Percentiles rank a stretch among this genome's conserved stretches.
phyloP scores from a whole-genome alignment of 2,888 invertebrate genomes.

The Syrphus vitripennis region DNA sequence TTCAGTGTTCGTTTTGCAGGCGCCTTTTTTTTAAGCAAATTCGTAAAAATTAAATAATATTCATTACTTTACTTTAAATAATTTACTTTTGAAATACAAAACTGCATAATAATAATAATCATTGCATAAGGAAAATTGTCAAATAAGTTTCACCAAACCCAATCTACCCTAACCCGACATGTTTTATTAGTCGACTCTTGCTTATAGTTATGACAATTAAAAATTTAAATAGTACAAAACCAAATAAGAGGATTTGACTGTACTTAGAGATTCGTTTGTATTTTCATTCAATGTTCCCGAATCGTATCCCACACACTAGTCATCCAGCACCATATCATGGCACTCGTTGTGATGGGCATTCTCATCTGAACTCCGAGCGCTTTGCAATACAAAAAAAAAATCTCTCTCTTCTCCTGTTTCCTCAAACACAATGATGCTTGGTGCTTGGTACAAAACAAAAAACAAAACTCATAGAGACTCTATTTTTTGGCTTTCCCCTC shows the following conservation, averaged over 20 bases:
- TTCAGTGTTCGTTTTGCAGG: too few relatives aligned
- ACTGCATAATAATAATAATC: too few relatives aligned
- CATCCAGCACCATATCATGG: not conserved
- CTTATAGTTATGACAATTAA: too few relatives aligned
- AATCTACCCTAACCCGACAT: too few relatives aligned
- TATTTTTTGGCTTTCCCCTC: slow-evolving; percentile 28
- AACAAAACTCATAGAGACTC: not conserved
- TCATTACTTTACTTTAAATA: too few relatives aligned
- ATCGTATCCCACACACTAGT: slow-evolving; percentile 51
- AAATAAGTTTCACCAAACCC: too few relatives aligned
- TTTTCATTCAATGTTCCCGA: slow-evolving; percentile 32
- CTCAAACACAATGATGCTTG: slow-evolving; percentile 50
- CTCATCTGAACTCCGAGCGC: not conserved
- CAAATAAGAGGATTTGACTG: not conserved
- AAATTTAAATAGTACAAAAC: too few relatives aligned
- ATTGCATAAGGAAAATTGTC: too few relatives aligned
- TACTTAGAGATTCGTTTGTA: slow-evolving; percentile 26
- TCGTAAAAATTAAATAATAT: too few relatives aligned
- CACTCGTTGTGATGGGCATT: slow-evolving; percentile 7
- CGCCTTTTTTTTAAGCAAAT: too few relatives aligned
- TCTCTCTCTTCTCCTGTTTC: slow-evolving; percentile 35
- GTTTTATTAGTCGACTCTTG: too few relatives aligned
- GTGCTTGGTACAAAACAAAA: not conserved
- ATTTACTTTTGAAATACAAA: too few relatives aligned
- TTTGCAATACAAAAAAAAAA: not conserved